Conservation (phyloP, 37 sponge, comb jelly and placozoan species). For the Diacarnus erythraeanus region DNA sequence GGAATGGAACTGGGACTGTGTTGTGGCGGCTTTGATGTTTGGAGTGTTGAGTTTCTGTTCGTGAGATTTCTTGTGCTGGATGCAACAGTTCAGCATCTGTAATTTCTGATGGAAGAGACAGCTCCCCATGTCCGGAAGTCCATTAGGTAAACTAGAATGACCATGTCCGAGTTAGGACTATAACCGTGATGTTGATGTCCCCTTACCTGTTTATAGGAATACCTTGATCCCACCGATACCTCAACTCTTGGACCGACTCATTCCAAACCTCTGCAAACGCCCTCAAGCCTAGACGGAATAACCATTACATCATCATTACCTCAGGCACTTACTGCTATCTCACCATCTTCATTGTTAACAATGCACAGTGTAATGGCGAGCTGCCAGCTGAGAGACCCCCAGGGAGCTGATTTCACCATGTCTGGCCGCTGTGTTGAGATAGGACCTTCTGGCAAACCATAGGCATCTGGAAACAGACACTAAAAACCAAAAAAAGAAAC, state of each 20-base stretch:
- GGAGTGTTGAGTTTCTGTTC: conserved; percentile 15
- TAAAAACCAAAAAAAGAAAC: not conserved
- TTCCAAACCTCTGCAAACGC: conserved; percentile 81
- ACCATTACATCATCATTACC: not conserved
- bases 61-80: conserved; percentile 54
- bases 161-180: not conserved
- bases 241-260: conserved; percentile 76
- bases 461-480: conserved; percentile 28
- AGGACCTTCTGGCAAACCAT: not conserved
- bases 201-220: conserved; percentile 48
- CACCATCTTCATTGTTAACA: conserved; percentile 53
- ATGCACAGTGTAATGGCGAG: conserved; percentile 52
- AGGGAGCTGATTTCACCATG: conserved; percentile 51
- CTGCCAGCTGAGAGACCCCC: conserved; percentile 15
- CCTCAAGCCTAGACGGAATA: conserved; percentile 69
- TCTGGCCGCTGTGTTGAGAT: not conserved
- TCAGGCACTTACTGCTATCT: not conserved
- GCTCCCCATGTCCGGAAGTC: conserved; percentile 63
- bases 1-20: not conserved
- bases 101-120: conserved; percentile 91
- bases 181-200: not conserved
- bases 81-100: conserved; percentile 96
- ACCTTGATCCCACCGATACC: conserved; percentile 88
- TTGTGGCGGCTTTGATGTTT: not conserved
- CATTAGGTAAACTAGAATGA: conserved; percentile 7